phyloP scores from a whole-genome alignment of 2,113 vertebrate genomes.

The Limnothrissa miodon region DNA sequence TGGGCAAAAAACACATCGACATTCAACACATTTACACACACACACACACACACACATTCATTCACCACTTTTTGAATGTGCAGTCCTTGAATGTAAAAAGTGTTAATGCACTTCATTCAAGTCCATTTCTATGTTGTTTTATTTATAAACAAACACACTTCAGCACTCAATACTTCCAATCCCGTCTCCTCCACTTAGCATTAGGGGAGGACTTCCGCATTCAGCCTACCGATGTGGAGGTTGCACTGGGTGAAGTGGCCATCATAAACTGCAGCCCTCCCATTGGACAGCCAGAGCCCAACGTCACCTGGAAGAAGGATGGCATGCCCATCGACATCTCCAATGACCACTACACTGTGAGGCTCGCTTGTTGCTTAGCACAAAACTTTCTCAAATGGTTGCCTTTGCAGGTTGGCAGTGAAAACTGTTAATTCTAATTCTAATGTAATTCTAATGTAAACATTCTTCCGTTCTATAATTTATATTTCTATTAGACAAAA shows the following conservation, averaged over 20 bases:
- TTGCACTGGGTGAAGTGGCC: constrained; percentile 71
- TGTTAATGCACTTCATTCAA: no score
- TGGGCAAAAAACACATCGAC: no score
- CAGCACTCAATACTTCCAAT: neutral
- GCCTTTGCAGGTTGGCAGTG: neutral
- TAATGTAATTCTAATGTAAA: neutral
- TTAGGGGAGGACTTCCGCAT: constrained; percentile 82
- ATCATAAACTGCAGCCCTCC: constrained; percentile 82
- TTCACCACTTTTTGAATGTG: no score
- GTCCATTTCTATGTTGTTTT: no score
- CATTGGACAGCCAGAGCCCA: constrained; percentile 84
- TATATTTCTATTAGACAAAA: no score
- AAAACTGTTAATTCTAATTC: no score
- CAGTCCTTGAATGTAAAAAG: no score
- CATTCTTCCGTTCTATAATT: no score
- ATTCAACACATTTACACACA: no score
- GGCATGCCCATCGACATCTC: constrained; percentile 70
- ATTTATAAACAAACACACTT: no score
- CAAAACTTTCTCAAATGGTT: neutral
- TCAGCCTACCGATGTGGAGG: constrained; percentile 80
- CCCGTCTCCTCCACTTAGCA: constrained; percentile 52
- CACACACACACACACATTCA: no score
- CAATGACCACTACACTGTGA: constrained; percentile 61
- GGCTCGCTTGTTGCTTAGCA: neutral
- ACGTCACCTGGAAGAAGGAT: constrained; percentile 83